Evolutionary conservation across 1,140 invertebrate genomes (phyloP), one percentile per base, ranked within the genome.

Genomic region (Triops cancriformis): DNA sequence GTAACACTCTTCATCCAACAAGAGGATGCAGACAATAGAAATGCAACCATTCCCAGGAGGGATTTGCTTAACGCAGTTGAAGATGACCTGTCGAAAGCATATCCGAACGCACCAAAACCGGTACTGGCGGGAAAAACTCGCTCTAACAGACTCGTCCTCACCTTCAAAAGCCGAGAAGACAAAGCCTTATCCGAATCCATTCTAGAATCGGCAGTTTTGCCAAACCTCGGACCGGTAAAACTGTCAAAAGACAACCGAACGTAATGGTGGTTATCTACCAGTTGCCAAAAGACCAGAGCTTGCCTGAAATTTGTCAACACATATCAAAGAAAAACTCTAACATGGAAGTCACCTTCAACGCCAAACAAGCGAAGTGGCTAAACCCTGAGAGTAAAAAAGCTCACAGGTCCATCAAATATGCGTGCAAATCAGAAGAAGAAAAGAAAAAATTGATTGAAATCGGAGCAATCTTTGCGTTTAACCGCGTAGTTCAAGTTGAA

Each of bases 211-310:
- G 73, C 73, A n/a, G n/a, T 37, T 2, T 42, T 75, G 28, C 74
- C 28, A 31, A 26, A 75, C n/a, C n/a, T 75, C n/a, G 74, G 74
- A 5, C 74, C 74, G 28, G 74, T 75, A 31, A 75, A 75, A 31
- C 1, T 75, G 31, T 75, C 10, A 31, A 26, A 27, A 31, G 28
- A 31, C 28, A 42, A 31, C n/a, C 74, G 10, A 75, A 75, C 31
- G 11, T 75, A 11, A 4, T 37, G 31, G 42, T 75, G n/a, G 74
- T 75, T 42, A 31, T 75, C 31, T 27, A 75, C 74, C 74, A 31
- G 42, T 27, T 75, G 14, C 74, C 74, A 37, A 75, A 75, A 31
- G 74, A 31, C 28, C 28, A 75, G 4, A 26, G 28, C 26, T n/a
- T 75, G 18, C 2, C 26, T 27, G 74, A 75, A 28, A n/a, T n/a